Conservation (phyloP, 92 coral and sea anemone genomes). For the Virgularia gustaviana region DNA sequence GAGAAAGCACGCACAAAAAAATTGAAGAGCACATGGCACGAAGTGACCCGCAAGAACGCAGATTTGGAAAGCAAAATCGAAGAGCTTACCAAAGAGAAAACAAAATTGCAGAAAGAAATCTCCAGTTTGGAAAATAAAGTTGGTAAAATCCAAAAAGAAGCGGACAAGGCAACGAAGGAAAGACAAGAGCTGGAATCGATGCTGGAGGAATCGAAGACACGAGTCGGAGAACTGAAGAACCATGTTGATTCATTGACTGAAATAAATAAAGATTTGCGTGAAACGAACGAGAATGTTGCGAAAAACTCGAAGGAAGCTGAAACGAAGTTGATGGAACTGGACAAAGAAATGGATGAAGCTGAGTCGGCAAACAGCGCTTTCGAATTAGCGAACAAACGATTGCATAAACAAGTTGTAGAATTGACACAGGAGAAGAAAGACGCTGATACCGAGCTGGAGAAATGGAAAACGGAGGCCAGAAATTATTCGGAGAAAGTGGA, state of each 20-base stretch:
- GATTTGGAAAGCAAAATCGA: slow-evolving; percentile 16
- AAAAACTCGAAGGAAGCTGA: slow-evolving; percentile 37
- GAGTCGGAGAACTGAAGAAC: slow-evolving; percentile 35
- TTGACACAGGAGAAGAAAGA: slow-evolving; percentile 20
- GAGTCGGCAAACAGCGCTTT: slow-evolving; percentile 50
- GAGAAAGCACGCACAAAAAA: slow-evolving; percentile 28
- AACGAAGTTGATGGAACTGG: slow-evolving; percentile 33
- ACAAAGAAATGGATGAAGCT: slow-evolving; percentile 47
- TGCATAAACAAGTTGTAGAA: slow-evolving; percentile 22
- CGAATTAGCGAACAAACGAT: slow-evolving; percentile 42
- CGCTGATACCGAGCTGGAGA: slow-evolving; percentile 32
- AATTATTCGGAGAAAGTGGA: slow-evolving; percentile 27
- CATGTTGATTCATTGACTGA: slow-evolving; percentile 42
- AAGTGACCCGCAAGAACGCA: neutral
- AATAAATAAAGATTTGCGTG: slow-evolving; percentile 48
- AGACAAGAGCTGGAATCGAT: slow-evolving; percentile 8
- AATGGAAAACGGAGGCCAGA: slow-evolving; percentile 39
- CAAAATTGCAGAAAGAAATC: slow-evolving; percentile 10
- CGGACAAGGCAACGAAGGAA: neutral
- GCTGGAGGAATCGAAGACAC: slow-evolving; percentile 3
- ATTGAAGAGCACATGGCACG: slow-evolving; percentile 15
- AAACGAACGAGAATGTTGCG: slow-evolving; percentile 39
- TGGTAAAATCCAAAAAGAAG: neutral
- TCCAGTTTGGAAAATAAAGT: neutral
- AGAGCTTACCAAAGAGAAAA: slow-evolving; percentile 12